Evolutionary conservation across 2,888 invertebrate species (phyloP), one percentile per base, ranked within the genome.

Genomic region (Drosophila melanocephala): DNA sequence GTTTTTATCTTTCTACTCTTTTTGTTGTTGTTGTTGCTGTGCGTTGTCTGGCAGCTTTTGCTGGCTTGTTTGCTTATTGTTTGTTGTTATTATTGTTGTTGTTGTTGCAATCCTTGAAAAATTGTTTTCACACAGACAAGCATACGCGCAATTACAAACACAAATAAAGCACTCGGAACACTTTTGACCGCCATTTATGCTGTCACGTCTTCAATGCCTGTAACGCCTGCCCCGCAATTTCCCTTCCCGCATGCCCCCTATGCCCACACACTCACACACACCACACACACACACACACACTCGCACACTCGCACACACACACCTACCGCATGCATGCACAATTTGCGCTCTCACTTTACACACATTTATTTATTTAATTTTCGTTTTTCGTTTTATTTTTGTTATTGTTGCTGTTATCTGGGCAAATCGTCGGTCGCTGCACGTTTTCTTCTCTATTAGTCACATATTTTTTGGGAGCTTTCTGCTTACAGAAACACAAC

Each of bases 1-100:
- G 89, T 89, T 90, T 90, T 91, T 91, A 89, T 90, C 86, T 85
- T 91, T 90, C 78, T 88, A 81, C 85, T 79, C 76, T 83, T 81
- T 81, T 70, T 70, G 59, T 52, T 72, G 65, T 55, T 69, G 56
- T 42, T 56, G 56, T 44, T 51, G 51, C n/a, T 33, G 58, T 42
- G 22, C 64, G 63, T 66, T 72, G 70, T 75, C 80, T 76, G 81
- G 77, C 77, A 53, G 77, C 72, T 77, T 81, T 78, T 75, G 74
- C 67, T 77, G 66, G 72, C 72, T 65, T 59, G 51, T 69, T 72
- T 70, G 57, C 56, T 72, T 83, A 63, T 64, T 60, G 19, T 28
- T 28, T 57, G 76, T 68, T 66, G 67, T 53, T 79, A 47, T 44
- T 70, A 35, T 33, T 66, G 53, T 58, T 75, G 62, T 78, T 85